phyloP scores from a whole-genome alignment of 1,140 invertebrate species.

The Leguminivora glycinivorella region DNA sequence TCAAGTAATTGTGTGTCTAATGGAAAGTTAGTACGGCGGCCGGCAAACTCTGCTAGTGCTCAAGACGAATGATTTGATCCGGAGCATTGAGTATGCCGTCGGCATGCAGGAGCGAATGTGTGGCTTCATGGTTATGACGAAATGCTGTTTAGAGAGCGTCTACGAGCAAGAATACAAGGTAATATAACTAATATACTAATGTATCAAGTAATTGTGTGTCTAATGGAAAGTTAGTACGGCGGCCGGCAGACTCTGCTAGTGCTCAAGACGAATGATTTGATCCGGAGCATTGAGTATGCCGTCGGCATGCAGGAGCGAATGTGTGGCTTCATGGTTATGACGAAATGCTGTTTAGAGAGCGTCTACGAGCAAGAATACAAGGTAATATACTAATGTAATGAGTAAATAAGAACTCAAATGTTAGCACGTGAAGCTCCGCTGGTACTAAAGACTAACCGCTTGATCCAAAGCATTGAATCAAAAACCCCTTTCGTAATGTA shows the following conservation, averaged over 20 bases:
- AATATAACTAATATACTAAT: conserved; percentile 12
- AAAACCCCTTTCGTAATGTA: no score
- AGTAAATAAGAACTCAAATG: no score
- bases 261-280: conserved; percentile 97
- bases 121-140: conserved; percentile 94
- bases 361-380: conserved; percentile 84
- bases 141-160: conserved; percentile 89
- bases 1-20: no score
- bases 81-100: conserved; percentile 93
- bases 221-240: no score
- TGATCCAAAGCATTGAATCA: conserved; percentile 96
- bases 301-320: conserved; percentile 87
- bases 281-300: conserved; percentile 94
- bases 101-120: conserved; percentile 87
- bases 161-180: conserved; percentile 82
- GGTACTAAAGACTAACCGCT: conserved; percentile 98
- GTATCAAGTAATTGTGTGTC: no score
- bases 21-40: no score
- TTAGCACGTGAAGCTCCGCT: conserved; percentile 91
- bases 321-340: conserved; percentile 94
- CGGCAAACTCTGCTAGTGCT: conserved; percentile 93
- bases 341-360: conserved; percentile 89
- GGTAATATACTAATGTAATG: conserved; percentile 45
- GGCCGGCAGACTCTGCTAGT: conserved; percentile 92
- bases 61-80: conserved; percentile 97